Conservation (phyloP, 2,888 invertebrate genomes). For the Callosobruchus maculatus region DNA sequence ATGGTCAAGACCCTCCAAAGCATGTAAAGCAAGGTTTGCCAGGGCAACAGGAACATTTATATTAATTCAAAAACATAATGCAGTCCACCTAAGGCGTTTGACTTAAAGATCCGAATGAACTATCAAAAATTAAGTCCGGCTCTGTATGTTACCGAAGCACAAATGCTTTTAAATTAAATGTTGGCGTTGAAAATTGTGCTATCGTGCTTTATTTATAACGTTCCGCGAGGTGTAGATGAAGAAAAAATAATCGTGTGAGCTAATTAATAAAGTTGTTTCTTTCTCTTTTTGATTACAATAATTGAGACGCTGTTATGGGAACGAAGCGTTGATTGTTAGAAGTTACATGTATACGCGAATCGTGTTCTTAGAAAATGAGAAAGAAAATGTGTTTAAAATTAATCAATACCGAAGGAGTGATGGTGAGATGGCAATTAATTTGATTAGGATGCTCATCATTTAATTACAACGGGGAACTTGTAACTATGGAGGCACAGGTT, state of each 20-base stretch:
- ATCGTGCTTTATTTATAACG: not conserved
- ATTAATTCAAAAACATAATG: too few species aligned
- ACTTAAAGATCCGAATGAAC: too few species aligned
- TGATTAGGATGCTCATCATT: too few species aligned
- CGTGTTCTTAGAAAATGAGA: not conserved
- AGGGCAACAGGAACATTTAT: too few species aligned
- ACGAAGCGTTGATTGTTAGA: not conserved
- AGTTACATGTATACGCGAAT: not conserved
- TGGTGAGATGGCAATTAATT: too few species aligned
- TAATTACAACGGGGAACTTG: too few species aligned
- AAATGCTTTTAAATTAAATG: not conserved
- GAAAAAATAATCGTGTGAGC: not conserved
- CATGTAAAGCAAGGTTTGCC: too few species aligned
- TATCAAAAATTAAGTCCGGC: not conserved
- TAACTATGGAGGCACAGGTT: too few species aligned
- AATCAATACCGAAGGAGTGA: not conserved
- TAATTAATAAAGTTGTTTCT: not conserved
- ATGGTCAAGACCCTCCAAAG: too few species aligned
- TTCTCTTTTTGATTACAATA: not conserved
- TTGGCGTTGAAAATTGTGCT: not conserved
- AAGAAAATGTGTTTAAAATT: not conserved
- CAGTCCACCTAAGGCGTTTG: too few species aligned
- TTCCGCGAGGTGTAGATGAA: not conserved
- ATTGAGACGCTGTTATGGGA: not conserved
- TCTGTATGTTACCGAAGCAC: not conserved